Conservation (phyloP, 2,797 vertebrate species). For the Strix occidentalis region DNA sequence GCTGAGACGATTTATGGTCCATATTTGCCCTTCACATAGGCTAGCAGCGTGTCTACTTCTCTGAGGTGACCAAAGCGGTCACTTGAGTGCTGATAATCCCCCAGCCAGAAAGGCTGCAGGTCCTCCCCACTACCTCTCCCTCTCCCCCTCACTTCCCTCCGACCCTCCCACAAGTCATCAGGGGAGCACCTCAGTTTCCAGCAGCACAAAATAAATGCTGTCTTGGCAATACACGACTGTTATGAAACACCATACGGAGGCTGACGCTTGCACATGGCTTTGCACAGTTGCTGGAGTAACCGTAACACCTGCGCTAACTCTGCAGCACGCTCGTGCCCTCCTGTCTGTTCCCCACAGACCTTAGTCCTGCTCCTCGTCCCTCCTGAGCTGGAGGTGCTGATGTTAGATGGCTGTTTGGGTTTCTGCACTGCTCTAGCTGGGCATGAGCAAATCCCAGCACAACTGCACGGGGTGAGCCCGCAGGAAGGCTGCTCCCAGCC, state of each 20-base stretch:
- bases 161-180: background rate
- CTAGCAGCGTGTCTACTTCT: background rate
- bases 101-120: background rate
- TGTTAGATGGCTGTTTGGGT: background rate
- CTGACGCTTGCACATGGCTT: background rate
- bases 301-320: background rate
- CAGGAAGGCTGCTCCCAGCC: background rate
- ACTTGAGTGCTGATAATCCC: background rate
- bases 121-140: background rate
- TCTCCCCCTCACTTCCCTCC: background rate
- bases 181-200: background rate
- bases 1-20: background rate
- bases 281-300: background rate
- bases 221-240: background rate
- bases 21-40: background rate
- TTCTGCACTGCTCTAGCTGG: background rate
- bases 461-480: background rate
- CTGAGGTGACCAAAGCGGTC: background rate
- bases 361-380: background rate
- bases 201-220: background rate
- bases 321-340: background rate
- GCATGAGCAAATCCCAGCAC: background rate
- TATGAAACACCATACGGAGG: background rate
- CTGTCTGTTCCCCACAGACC: background rate
- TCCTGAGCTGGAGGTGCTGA: background rate